Base-by-base conservation (phyloP, 2,888 invertebrate species). In the Drosophila mayaguana region DNA sequence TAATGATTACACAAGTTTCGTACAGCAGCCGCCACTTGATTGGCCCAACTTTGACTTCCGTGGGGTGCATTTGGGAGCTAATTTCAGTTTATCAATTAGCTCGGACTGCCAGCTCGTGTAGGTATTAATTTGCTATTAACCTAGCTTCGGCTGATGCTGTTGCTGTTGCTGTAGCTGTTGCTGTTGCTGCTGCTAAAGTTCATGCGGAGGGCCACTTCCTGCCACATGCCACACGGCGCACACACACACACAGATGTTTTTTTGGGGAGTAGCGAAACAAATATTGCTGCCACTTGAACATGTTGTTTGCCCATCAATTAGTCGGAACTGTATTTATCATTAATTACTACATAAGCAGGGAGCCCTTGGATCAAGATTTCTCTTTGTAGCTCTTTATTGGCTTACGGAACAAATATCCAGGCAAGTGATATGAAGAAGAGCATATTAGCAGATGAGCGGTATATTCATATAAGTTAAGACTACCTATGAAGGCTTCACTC, bases 301-400 rank as follows among this genome's bases (percentile, higher is more conserved):
- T 77, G 72, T 63, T 70, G 66, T 69, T 81, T 62, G 57, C 66
- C 63, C 79, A 72, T 80, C 89, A 84, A 84, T 84, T 84, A 84
- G 81, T 64, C 61, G 57, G 63, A 81, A 81, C 70, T 64, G 72
- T 65, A 65, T 83, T 72, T 71, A 87, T 81, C 77, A 87, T 81
- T 77, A 86, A 82, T 86, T 86, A 80, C 67, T 60, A 43, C 11
- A 12, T 40, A 50, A n/a, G 25, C 45, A 32, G 28, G 25, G 36
- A 74, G 7, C 16, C 18, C 46, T 22, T 14, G 11, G 36, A 66
- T 65, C 18, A 16, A 32, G 40, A 66, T 60, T 76, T 45, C 48
- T 25, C 57, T 53, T 66, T 40, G 42, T 12, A 53, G 25, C 48
- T 63, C 65, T 53, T 57, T 36, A 60, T 69, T 48, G 46, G 63